Base-by-base conservation (phyloP, 2,888 invertebrate species). In the Smittia aterrima region DNA sequence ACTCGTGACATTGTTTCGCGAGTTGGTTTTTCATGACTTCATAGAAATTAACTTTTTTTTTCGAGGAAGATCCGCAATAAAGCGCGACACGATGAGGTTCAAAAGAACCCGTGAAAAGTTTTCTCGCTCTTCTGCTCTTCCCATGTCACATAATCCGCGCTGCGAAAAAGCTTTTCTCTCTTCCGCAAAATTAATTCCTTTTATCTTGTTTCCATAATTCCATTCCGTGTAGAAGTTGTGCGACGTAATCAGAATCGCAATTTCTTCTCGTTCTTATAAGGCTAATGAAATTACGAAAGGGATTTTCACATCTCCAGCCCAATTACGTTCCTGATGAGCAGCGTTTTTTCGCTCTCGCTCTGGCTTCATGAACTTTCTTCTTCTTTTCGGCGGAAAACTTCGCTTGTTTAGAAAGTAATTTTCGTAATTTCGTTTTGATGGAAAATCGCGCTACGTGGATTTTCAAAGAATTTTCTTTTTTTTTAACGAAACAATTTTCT, bases 131-230 rank as follows among this genome's bases (percentile, higher is more conserved):
- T 13, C 47, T n/a, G n/a, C n/a, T 2, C 47, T n/a, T 47, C 16
- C n/a, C 3, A 11, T 64, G 64, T 64, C 25, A 27, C 22, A 64
- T 27, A 64, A 64, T 64, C 64, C 64, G 27, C 25, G 16, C 25
- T 24, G 27, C n/a, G 13, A n/a, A n/a, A 64, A 64, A 27, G 27
- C 27, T 64, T 64, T 64, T 13, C 27, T n/a, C 16, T 7, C 20
- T 64, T 64, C 64, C 64, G 27, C 64, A 64, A 64, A 64, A 64
- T 64, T 64, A 64, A 64, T 64, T 64, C 64, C 64, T 58, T 58
- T 58, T 58, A 58, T 58, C 64, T 64, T 64, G 25, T 64, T 64
- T 13, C 64, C 64, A 58, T 64, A 64, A 64, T 64, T 25, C 64
- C 27, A 27, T 6, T 9, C 11, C 58, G 20, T 64, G 64, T 64